Conservation (phyloP, 2,888 invertebrate species). For the Diplazon laetatorius region DNA sequence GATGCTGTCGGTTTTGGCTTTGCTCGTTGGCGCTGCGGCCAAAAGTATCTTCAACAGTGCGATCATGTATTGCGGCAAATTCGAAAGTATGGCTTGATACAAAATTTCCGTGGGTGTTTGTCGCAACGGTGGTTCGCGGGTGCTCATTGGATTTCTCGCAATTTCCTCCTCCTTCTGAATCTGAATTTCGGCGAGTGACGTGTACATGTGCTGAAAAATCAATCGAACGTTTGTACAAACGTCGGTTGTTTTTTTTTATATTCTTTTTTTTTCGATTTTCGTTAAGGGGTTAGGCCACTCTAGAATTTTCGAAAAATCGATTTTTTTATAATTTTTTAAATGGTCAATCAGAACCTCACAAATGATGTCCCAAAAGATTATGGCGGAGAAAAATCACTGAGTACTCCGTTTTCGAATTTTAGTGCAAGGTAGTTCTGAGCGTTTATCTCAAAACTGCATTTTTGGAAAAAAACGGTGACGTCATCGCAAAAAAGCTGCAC, state of each 20-base stretch:
- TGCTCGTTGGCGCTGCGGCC: constrained; percentile 99
- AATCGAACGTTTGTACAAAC: neutral
- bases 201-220: constrained; percentile 92
- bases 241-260: too few species aligned
- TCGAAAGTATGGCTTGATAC: constrained; percentile 97
- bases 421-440: too few species aligned
- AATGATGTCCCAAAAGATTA: too few species aligned
- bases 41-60: constrained; percentile 97
- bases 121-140: constrained; percentile 90
- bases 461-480: too few species aligned
- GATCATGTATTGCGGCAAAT: constrained; percentile 98
- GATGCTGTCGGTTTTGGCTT: constrained; percentile 98
- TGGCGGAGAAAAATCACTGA: too few species aligned
- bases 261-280: too few species aligned
- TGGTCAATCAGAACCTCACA: neutral
- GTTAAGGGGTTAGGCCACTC: too few species aligned
- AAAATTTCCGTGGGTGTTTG: constrained; percentile 94
- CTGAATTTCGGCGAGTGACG: constrained; percentile 96
- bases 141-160: constrained; percentile 94
- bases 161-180: constrained; percentile 96
- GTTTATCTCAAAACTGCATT: too few species aligned
- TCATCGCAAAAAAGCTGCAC: too few species aligned
- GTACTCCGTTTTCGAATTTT: too few species aligned
- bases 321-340: neutral
- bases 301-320: neutral